A percentile compares a stretch with the other conserved stretches of the same genome.
Evolutionary conservation across 2,888 invertebrate genomes (phyloP).

Genomic region (Napeogenes sylphis): DNA sequence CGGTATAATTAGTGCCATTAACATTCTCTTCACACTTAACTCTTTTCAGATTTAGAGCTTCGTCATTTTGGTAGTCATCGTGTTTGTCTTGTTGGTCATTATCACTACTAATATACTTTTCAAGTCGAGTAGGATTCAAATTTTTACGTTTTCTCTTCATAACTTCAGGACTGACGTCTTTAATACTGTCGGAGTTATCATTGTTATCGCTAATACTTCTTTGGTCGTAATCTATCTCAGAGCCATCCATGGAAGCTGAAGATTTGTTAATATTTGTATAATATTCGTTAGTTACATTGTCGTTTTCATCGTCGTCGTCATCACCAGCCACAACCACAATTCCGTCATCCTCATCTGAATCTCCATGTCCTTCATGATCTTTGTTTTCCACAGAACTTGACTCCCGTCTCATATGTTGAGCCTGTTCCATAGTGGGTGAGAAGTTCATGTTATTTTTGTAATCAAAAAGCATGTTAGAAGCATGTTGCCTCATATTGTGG

Average conservation of each 20-base stretch:
- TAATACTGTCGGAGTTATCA: constrained; percentile 55
- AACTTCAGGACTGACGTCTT: constrained; percentile 78
- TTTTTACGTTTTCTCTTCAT: constrained; percentile 91
- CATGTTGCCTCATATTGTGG: constrained; percentile 79
- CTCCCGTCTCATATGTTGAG: constrained; percentile 60
- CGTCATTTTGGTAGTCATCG: constrained; percentile 42
- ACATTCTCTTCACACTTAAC: constrained; percentile 53
- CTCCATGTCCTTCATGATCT: constrained; percentile 80
- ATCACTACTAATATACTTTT: constrained; percentile 57
- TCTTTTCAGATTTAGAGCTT: constrained; percentile 61
- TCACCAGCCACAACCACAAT: constrained; percentile 89
- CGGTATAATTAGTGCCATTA: constrained; percentile 28
- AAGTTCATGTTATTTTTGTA: constrained; percentile 70
- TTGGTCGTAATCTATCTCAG: constrained; percentile 69
- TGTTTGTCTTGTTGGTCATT: constrained; percentile 39
- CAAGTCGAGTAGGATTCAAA: constrained; percentile 90
- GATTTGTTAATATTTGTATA: constrained; percentile 65
- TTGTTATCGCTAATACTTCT: constrained; percentile 65
- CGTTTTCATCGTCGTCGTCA: constrained; percentile 83
- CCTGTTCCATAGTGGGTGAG: constrained; percentile 51
- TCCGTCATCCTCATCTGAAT: constrained; percentile 84
- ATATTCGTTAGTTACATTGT: constrained; percentile 71
- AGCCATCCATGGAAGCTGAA: constrained; percentile 61
- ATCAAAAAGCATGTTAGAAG: constrained; percentile 67
- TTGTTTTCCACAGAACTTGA: constrained; percentile 70